Evolutionary conservation across 2,888 invertebrate genomes (phyloP).

Genomic region (Lasioglossum leucozonium): DNA sequence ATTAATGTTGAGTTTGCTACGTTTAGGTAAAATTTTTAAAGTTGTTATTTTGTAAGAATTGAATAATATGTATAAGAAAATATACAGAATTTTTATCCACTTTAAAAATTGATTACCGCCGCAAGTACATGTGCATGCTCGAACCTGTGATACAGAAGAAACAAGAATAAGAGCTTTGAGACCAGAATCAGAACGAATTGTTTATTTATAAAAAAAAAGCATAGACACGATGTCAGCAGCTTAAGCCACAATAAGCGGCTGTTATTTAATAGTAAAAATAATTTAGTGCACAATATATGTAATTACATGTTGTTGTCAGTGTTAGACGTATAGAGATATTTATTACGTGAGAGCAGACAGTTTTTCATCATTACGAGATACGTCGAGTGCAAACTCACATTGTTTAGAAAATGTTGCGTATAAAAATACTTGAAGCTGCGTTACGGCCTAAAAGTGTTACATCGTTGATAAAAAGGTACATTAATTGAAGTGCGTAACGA

Average conservation of each 20-base stretch:
- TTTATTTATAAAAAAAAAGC: background rate
- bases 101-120: conserved; percentile 25
- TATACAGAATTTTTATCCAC: conserved; percentile 5
- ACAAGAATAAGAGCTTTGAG: conserved; percentile 17
- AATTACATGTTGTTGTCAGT: too few species aligned
- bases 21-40: background rate
- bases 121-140: conserved; percentile 17
- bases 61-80: conserved; percentile 20
- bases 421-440: background rate
- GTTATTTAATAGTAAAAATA: conserved; percentile 4
- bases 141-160: background rate
- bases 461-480: conserved; percentile 44
- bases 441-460: background rate
- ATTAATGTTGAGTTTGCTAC: background rate
- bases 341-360: background rate
- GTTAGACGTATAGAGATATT: background rate
- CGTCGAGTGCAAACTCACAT: background rate
- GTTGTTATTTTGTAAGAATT: background rate
- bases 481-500: conserved; percentile 8
- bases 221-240: background rate
- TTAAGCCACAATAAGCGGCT: background rate
- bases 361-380: background rate
- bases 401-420: conserved; percentile 13
- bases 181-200: background rate
- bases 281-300: background rate